Evolutionary conservation across 2,113 vertebrate genomes (phyloP).

Genomic region (Sinocyclocheilus rhinocerous): DNA sequence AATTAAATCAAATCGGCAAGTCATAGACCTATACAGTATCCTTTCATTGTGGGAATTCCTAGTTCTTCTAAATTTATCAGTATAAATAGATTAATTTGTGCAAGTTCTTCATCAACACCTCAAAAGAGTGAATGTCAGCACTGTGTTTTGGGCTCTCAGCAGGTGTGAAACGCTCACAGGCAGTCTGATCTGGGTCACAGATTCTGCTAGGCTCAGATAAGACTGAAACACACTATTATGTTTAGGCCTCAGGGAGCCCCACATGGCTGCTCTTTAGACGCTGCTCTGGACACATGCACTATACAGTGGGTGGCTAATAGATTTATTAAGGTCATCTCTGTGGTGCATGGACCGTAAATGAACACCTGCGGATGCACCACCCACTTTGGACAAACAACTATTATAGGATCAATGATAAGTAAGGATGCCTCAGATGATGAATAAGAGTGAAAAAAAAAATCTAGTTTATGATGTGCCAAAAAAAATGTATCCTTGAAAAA

Average conservation of each 20-base stretch:
- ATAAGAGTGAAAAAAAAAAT: background rate
- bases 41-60: no score
- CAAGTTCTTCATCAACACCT: background rate
- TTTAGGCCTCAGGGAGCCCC: slow-evolving; percentile 7
- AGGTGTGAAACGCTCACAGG: background rate
- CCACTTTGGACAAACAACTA: slow-evolving; percentile 13
- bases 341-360: background rate
- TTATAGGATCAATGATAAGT: background rate
- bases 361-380: slow-evolving; percentile 19
- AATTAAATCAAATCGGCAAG: no score
- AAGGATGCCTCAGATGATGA: background rate
- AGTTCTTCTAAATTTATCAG: no score
- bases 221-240: slow-evolving; percentile 28
- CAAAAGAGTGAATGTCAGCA: slow-evolving; percentile 37
- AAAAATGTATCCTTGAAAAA: no score
- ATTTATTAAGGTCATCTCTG: slow-evolving; percentile 30
- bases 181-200: slow-evolving; percentile 35
- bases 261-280: slow-evolving; percentile 28
- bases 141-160: slow-evolving; percentile 11
- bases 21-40: no score
- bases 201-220: slow-evolving; percentile 27
- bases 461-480: background rate
- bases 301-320: slow-evolving; percentile 40
- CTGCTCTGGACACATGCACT: slow-evolving; percentile 15
- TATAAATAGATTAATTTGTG: no score